phyloP scores from a whole-genome alignment of 2,797 vertebrate genomes.

The Phylloscopus collybita region DNA sequence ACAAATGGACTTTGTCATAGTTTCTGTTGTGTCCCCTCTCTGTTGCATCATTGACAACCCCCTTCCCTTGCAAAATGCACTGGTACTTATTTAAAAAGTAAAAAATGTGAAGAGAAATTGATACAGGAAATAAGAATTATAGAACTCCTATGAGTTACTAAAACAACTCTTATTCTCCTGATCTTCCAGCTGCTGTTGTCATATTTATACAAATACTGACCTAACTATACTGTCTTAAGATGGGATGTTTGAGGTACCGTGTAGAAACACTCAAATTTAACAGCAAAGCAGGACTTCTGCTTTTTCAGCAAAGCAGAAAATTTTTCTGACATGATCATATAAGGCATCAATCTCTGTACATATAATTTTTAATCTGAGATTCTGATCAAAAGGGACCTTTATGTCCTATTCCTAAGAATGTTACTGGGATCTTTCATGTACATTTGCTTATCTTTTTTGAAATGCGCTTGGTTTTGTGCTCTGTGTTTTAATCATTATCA shows the following conservation, averaged over 20 bases:
- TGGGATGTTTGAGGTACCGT: background rate
- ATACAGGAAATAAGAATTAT: background rate
- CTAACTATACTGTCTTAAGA: background rate
- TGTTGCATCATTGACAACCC: rapidly evolving
- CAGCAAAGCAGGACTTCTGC: background rate
- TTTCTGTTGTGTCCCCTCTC: rapidly evolving
- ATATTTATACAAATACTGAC: background rate
- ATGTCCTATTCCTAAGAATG: background rate
- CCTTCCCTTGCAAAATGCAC: background rate
- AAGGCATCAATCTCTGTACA: background rate
- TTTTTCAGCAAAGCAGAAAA: background rate
- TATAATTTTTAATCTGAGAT: background rate
- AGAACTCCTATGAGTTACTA: background rate
- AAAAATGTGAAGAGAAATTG: background rate
- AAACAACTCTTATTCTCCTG: background rate
- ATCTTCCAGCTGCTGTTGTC: background rate
- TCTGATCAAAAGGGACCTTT: background rate
- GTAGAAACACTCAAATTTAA: background rate
- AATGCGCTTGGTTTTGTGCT: background rate
- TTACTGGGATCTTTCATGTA: background rate
- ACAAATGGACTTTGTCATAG: background rate
- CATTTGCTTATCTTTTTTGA: background rate
- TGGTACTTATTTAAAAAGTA: background rate
- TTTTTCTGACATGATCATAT: background rate
- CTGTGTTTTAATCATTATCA: background rate